Conservation (phyloP, 2,113 vertebrate species). For the Anarhynchus alexandrinus region DNA sequence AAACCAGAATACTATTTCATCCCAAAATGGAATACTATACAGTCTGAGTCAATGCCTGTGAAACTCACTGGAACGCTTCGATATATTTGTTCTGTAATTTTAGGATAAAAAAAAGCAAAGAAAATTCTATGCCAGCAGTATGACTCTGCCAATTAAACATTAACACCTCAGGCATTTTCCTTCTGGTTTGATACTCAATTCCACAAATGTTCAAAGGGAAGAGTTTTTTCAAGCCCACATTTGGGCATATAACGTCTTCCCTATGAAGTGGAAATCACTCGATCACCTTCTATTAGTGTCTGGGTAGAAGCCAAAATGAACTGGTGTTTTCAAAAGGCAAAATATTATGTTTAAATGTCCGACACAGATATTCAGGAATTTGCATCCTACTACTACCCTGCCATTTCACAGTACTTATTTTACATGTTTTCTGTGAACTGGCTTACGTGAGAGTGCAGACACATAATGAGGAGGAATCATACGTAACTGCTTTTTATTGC, state of each 20-base stretch:
- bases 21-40: neutral
- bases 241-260: neutral
- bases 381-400: neutral
- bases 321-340: neutral
- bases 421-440: neutral
- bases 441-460: neutral
- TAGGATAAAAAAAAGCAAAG: neutral
- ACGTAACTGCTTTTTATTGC: neutral
- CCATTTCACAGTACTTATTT: neutral
- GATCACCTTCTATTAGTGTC: neutral
- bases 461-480: neutral
- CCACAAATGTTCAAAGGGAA: constrained; percentile 16
- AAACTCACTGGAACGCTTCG: neutral
- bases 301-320: neutral
- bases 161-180: constrained; percentile 27
- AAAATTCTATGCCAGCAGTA: neutral
- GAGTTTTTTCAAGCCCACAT: neutral
- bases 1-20: neutral
- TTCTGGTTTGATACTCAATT: constrained; percentile 18
- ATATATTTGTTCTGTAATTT: constrained; percentile 1
- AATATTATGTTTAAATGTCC: neutral
- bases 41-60: neutral
- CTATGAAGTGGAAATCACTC: constrained; percentile 40
- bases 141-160: constrained; percentile 47
- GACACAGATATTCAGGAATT: neutral